phyloP scores from a whole-genome alignment of 53 echinoderm and acorn worm species.

The Paracentrotus lividus region DNA sequence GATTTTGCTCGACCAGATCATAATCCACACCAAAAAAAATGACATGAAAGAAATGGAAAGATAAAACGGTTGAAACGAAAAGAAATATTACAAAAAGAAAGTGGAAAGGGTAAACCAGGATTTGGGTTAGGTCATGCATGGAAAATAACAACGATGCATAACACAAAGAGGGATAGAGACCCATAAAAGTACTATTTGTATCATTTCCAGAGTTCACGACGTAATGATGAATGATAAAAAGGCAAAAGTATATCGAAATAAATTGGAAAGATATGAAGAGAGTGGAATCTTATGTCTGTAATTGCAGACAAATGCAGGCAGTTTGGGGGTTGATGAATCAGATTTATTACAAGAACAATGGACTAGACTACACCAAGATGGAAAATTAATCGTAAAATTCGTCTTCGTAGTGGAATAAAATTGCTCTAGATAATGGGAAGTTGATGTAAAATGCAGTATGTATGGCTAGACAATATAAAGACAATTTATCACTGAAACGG shows the following conservation, averaged over 20 bases:
- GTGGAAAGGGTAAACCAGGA: not conserved
- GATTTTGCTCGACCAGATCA: not conserved
- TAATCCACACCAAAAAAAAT: not conserved
- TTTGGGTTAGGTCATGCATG: not conserved
- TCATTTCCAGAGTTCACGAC: not conserved
- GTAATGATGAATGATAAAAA: slow-evolving; percentile 27
- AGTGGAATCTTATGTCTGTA: slow-evolving; percentile 46
- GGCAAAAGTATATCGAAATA: slow-evolving; percentile 42
- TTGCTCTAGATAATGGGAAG: not conserved
- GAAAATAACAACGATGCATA: not conserved
- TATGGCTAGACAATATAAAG: not conserved
- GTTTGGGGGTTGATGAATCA: slow-evolving; percentile 29
- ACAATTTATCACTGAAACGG: not conserved
- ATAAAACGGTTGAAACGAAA: too few species aligned
- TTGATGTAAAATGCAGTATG: not conserved
- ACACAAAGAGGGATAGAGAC: not conserved
- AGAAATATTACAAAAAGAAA: not conserved
- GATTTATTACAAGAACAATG: slow-evolving; percentile 50
- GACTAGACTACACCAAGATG: not conserved
- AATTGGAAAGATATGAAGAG: slow-evolving; percentile 47
- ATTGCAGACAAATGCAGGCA: slow-evolving; percentile 16
- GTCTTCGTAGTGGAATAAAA: slow-evolving; percentile 42
- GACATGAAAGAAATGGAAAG: not conserved
- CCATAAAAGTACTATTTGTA: slow-evolving; percentile 22
- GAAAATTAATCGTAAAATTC: slow-evolving; percentile 42